Evolutionary conservation across 2,113 vertebrate genomes (phyloP).

Genomic region (Rhinichthys klamathensis): DNA sequence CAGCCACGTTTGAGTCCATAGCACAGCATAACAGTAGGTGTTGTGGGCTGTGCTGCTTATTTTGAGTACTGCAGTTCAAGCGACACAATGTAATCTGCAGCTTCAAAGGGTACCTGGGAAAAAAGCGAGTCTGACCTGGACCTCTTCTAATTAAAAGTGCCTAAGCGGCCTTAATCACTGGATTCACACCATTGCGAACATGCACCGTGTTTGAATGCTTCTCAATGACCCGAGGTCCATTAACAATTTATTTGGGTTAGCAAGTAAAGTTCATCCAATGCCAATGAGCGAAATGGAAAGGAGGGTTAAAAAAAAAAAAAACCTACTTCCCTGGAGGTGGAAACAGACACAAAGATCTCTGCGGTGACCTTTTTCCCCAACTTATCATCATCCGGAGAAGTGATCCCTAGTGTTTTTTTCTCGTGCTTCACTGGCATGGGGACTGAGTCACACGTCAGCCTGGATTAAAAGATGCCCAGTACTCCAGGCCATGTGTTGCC

Average conservation of each 20-base stretch:
- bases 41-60: slow-evolving; percentile 38
- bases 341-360: slow-evolving; percentile 68
- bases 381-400: slow-evolving; percentile 75
- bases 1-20: slow-evolving; percentile 38
- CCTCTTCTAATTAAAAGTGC: slow-evolving; percentile 53
- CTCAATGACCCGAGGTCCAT: slow-evolving; percentile 33
- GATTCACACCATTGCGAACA: slow-evolving; percentile 41
- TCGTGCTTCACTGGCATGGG: slow-evolving; percentile 68
- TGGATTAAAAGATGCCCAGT: slow-evolving; percentile 77
- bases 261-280: slow-evolving; percentile 54
- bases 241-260: slow-evolving; percentile 57
- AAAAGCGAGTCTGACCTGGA: slow-evolving; percentile 46
- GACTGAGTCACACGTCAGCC: slow-evolving; percentile 81
- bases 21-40: slow-evolving; percentile 22
- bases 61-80: slow-evolving; percentile 22
- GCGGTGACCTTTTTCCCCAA: slow-evolving; percentile 70
- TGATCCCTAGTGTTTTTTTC: slow-evolving; percentile 66
- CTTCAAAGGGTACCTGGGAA: slow-evolving; percentile 28
- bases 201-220: slow-evolving; percentile 44
- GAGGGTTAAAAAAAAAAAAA: slow-evolving; percentile 8
- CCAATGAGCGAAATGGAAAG: slow-evolving; percentile 50
- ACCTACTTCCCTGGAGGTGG: slow-evolving; percentile 62
- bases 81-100: slow-evolving; percentile 30
- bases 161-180: slow-evolving; percentile 51
- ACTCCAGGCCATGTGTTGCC: slow-evolving; percentile 67